Evolutionary conservation across 2,888 invertebrate species (phyloP), one percentile per base, ranked within the genome.

Genomic region (Dolichomitus sp.): DNA sequence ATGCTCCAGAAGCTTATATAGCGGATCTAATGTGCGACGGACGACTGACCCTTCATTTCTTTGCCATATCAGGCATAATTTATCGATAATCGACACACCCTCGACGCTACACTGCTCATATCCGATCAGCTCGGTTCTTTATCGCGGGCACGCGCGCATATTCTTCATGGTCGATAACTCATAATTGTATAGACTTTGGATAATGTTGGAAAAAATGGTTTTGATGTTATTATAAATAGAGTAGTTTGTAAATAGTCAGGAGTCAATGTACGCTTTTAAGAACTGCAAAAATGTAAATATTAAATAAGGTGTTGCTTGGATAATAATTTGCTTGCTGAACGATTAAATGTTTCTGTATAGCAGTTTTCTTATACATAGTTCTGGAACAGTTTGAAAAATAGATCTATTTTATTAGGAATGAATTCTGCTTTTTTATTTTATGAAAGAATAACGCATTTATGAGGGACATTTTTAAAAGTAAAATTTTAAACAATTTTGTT

Each of bases 51-150:
- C 76, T 59, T 69, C 57, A 33, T 48, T 65, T 75, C n/a, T 59
- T 59, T 40, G 37, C 30, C 63, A 52, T 40, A 30, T 42, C 57
- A 30, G 45, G 48, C 42, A 69, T 72, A 50, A 45, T 37, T 1
- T 33, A 75, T 79, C 79, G 79, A 79, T 83, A 83, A 80, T 80
- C 73, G 80, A 80, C 83, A 73, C 83, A 76, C 83, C 83, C 80
- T 80, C 42, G 59, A 65, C 30, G 77, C 30, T 65, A 52, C 73
- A 65, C 77, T 80, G 80, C 80, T 73, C 76, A 73, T 40, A 80
- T 80, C 77, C 80, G 80, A 80, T 77, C 57, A 42, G 37, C 17
- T 23, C 30, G 40, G 14, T 54, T 72, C 54, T 79, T 82, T 78
- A 82, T 82, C 75, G 6, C 80, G 14, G 50, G 75, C 83, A 77